Percentiles rank a stretch among this genome's conserved stretches.
phyloP scores from a whole-genome alignment of 2,797 vertebrate genomes.

The Leptodactylus fallax region DNA sequence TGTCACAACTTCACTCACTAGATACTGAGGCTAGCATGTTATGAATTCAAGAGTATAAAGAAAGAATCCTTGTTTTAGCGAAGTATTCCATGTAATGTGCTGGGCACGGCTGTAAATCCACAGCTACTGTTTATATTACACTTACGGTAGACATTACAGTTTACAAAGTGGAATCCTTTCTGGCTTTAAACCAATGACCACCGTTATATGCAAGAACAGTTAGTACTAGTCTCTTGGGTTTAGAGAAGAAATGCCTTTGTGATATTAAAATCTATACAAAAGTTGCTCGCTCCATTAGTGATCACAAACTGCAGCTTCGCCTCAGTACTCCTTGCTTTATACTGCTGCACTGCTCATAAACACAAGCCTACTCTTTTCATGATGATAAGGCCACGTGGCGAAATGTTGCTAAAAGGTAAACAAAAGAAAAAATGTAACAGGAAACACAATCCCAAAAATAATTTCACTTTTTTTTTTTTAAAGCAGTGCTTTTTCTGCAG shows the following conservation, averaged over 20 bases:
- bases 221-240: background rate
- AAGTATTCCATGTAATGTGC: background rate
- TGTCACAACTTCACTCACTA: no score
- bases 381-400: no score
- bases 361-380: no score
- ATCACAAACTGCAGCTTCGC: background rate
- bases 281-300: no score
- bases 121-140: conserved; percentile 7
- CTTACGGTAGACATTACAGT: conserved; percentile 29
- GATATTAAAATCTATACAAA: background rate
- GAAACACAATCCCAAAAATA: no score
- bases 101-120: conserved; percentile 3
- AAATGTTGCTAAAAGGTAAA: no score
- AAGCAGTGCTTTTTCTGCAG: no score
- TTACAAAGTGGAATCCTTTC: conserved; percentile 20
- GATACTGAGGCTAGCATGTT: background rate
- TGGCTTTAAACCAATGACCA: background rate
- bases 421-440: no score
- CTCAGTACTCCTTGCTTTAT: background rate
- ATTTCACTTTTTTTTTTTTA: no score
- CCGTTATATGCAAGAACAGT: background rate
- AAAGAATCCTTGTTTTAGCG: background rate
- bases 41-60: background rate
- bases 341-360: no score
- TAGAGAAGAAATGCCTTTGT: background rate